Percentiles rank a stretch among this genome's conserved stretches.
phyloP scores from a whole-genome alignment of 2,113 vertebrate species.

The Nyctereutes procyonoides region DNA sequence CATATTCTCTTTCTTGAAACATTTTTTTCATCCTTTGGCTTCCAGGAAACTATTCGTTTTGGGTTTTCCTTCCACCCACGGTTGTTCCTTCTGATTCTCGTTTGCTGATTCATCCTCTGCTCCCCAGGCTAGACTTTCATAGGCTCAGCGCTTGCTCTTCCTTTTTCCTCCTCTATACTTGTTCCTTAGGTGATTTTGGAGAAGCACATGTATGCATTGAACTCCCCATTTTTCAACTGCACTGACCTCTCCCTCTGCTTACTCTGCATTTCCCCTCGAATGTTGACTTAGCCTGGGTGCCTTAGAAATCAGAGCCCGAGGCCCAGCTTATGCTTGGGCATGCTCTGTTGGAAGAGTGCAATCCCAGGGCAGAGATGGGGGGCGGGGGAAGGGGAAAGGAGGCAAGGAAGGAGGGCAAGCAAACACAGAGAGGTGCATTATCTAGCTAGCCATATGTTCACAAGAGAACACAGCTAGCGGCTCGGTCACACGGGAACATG shows the following conservation, averaged over 20 bases:
- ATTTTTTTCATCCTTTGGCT: neutral
- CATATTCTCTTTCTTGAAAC: neutral
- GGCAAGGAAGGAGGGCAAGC: neutral
- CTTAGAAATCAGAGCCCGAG: slow-evolving; percentile 28
- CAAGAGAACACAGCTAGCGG: neutral
- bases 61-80: neutral
- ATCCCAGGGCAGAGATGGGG: neutral
- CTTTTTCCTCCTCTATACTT: neutral
- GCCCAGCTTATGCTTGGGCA: neutral
- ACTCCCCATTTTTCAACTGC: neutral
- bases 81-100: neutral
- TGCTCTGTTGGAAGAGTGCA: neutral
- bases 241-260: neutral
- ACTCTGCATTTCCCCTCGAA: neutral
- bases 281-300: neutral
- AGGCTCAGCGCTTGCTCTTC: neutral
- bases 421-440: neutral
- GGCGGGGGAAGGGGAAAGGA: neutral
- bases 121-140: too few species aligned
- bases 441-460: neutral
- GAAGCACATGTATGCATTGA: neutral
- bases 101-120: neutral
- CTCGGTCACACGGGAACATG: neutral
- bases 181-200: neutral
- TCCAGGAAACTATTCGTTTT: neutral